phyloP scores from a whole-genome alignment of 2,113 vertebrate species.

The Ictalurus punctatus region DNA sequence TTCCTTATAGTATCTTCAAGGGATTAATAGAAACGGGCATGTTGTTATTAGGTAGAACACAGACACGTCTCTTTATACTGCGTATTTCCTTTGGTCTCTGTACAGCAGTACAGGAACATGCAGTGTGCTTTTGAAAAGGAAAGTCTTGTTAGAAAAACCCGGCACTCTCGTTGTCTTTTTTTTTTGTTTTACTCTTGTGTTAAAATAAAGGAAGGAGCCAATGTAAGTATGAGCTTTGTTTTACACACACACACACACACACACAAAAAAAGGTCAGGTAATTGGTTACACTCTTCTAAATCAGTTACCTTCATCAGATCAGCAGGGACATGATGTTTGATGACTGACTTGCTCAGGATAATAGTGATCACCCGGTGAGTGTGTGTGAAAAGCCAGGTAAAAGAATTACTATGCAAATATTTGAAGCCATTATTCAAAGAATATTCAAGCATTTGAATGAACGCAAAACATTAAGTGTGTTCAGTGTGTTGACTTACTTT shows the following conservation, averaged over 20 bases:
- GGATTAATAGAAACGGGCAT: constrained; percentile 27
- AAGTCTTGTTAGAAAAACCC: constrained; percentile 4
- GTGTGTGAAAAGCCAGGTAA: background rate
- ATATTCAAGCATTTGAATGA: background rate
- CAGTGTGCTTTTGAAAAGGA: background rate
- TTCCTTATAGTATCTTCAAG: constrained; percentile 8
- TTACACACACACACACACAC: background rate
- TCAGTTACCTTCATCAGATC: background rate
- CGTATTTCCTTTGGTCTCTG: background rate
- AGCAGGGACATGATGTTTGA: background rate
- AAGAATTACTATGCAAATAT: background rate
- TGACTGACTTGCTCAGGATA: background rate
- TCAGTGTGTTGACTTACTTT: background rate
- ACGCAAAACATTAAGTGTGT: background rate
- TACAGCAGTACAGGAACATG: background rate
- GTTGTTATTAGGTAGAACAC: background rate
- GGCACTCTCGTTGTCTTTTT: background rate
- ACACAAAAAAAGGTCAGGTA: background rate
- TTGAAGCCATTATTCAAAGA: background rate
- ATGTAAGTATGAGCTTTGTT: background rate
- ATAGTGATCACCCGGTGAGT: background rate
- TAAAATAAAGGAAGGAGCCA: background rate
- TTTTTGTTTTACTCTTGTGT: background rate
- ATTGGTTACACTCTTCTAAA: background rate
- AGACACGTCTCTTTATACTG: background rate